A percentile compares a stretch with the other conserved stretches of the same genome.
Evolutionary conservation across 2,797 vertebrate genomes (phyloP).

Genomic region (Halcyon badia): DNA sequence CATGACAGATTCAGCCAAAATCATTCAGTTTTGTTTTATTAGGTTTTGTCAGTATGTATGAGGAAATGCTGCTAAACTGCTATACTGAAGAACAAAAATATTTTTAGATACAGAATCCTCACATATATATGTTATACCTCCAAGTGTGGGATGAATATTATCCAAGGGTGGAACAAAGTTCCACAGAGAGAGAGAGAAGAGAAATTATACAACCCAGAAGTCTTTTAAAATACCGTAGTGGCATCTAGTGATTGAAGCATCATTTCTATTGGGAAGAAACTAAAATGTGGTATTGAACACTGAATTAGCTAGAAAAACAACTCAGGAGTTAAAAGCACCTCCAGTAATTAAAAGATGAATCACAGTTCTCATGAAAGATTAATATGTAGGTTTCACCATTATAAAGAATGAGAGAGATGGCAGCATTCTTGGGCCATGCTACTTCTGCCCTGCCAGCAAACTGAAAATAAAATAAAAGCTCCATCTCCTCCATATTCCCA

Average conservation of each 20-base stretch:
- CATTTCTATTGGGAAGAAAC: conserved; percentile 43
- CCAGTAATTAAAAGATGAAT: conserved; percentile 51
- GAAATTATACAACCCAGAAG: conserved; percentile 39
- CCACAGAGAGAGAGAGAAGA: not conserved
- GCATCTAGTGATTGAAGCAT: conserved; percentile 55
- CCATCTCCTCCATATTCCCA: not conserved
- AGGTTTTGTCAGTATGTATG: conserved; percentile 29
- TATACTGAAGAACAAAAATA: conserved; percentile 13
- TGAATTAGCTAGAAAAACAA: conserved; percentile 45
- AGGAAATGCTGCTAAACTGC: conserved; percentile 26
- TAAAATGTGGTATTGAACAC: conserved; percentile 2
- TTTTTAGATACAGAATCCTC: conserved; percentile 39
- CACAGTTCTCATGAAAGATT: conserved; percentile 28
- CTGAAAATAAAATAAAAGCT: not conserved
- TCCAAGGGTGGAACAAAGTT: conserved; percentile 29
- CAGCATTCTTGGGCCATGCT: conserved; percentile 20
- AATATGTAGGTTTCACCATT: conserved; percentile 26
- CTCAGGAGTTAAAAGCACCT: conserved; percentile 33
- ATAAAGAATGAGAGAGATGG: conserved; percentile 39
- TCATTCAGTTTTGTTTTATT: conserved; percentile 20
- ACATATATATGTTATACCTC: conserved; percentile 16
- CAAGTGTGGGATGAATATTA: conserved; percentile 4
- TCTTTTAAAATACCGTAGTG: conserved; percentile 48
- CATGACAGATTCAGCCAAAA: conserved; percentile 44
- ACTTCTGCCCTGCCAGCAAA: conserved; percentile 22